Base-by-base conservation (phyloP, 2,113 vertebrate genomes). In the Vulpes vulpes region DNA sequence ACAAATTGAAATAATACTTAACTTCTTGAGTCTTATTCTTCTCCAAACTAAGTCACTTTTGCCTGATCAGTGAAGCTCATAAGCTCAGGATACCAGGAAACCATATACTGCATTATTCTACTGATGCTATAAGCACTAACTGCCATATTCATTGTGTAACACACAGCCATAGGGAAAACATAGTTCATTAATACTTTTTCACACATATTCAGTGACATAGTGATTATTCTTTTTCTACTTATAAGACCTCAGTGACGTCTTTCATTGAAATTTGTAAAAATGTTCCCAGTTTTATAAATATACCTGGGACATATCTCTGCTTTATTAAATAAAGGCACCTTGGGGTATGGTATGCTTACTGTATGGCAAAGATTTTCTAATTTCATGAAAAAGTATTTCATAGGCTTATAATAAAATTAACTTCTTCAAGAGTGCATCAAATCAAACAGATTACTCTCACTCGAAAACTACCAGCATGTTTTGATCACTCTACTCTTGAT, bases 1-100 rank as follows among this genome's bases (percentile, higher is more conserved):
- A 51, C 67, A 62, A 93, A 7, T 82, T 96, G 69, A 96, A 96
- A 85, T 88, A n/a, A 81, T 79, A 90, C 74, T 89, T 89, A 74
- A 90, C 8, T 82, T 95, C 14, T 32, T n/a, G 65, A 79, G 20
- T 49, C 30, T 64, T 35, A 81, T 81, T 96, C 57, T 96, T 93
- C 30, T 14, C 27, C 51, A 49, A 55, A 90, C 1, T 9, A 89
- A 86, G 32, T 86, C 55, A 83, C 27, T 97, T 93, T 86, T 78
- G 78, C 23, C 15, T 79, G 32, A 79, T 87, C 20, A 87, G 9
- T 83, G 74, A 97, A 67, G 53, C 65, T 82, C n/a, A 74, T 90
- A 89, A 88, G 73, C 65, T 81, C 25, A 90, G 83, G 78, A 83
- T 55, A 59, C 27, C 2, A 51, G 53, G 79, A 67, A 55, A 15